Percentiles rank a stretch among this genome's conserved stretches.
Evolutionary conservation across 1,140 invertebrate genomes (phyloP).

Genomic region (Papilio polyxenes): DNA sequence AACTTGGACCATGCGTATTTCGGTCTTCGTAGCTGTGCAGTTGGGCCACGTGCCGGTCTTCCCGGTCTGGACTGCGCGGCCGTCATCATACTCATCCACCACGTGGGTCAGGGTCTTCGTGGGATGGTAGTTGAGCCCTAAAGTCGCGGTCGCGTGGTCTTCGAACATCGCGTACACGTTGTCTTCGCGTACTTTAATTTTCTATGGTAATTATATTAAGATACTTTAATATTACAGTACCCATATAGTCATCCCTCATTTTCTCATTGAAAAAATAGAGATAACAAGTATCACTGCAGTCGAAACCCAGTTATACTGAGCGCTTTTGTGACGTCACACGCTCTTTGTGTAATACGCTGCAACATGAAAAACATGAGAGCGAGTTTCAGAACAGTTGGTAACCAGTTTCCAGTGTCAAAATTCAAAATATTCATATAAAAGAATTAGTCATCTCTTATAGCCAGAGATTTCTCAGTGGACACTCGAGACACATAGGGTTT

Average conservation of each 20-base stretch:
- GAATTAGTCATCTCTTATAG: background rate
- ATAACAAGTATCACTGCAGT: background rate
- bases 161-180: constrained; percentile 58
- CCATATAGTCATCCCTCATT: background rate
- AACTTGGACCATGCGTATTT: constrained; percentile 22
- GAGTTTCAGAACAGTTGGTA: too few relatives aligned
- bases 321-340: background rate
- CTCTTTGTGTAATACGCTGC: background rate
- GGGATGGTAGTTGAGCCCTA: constrained; percentile 59
- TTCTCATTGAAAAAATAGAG: background rate
- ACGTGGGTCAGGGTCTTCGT: constrained; percentile 61
- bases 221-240: background rate
- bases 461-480: too few relatives aligned
- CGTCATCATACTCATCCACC: constrained; percentile 42
- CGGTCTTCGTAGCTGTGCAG: background rate
- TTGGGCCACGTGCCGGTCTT: background rate
- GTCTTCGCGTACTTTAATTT: constrained; percentile 60
- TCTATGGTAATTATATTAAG: constrained; percentile 43
- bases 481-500: too few relatives aligned
- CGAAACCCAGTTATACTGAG: background rate
- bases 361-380: too few relatives aligned
- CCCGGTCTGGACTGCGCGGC: constrained; percentile 27
- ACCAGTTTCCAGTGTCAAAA: too few relatives aligned
- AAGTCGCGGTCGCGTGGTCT: constrained; percentile 46
- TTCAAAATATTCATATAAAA: too few relatives aligned